Conservation (phyloP, 2,113 vertebrate species). For the Notothenia coriiceps region DNA sequence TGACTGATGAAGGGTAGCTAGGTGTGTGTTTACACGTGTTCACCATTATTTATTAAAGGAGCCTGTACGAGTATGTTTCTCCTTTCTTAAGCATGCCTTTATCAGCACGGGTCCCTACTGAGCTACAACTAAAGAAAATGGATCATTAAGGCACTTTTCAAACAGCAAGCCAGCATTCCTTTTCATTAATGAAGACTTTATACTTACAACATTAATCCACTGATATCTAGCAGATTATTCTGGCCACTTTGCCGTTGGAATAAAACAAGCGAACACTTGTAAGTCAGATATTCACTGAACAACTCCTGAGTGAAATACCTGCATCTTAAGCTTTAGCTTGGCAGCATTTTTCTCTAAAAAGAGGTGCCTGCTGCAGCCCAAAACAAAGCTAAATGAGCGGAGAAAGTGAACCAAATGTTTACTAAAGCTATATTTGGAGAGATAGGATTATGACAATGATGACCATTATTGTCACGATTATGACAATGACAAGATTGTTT, state of each 20-base stretch:
- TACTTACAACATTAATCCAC: background rate
- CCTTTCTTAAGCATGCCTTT: background rate
- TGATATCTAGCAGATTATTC: too few relatives aligned
- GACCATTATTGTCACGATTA: too few relatives aligned
- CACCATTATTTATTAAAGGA: constrained; percentile 55
- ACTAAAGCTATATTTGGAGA: background rate
- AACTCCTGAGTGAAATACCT: too few relatives aligned
- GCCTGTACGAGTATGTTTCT: constrained; percentile 14
- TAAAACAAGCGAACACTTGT: too few relatives aligned
- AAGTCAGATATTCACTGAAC: too few relatives aligned
- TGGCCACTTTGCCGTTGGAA: too few relatives aligned
- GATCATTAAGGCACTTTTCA: background rate
- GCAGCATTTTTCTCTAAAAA: background rate
- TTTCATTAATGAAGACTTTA: background rate
- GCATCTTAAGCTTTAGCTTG: background rate
- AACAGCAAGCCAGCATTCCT: background rate
- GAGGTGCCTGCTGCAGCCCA: background rate
- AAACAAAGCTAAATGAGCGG: background rate
- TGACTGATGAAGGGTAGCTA: constrained; percentile 36
- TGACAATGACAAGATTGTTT: too few relatives aligned
- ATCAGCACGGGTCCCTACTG: constrained; percentile 2
- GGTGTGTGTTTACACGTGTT: constrained; percentile 63
- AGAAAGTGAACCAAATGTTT: background rate
- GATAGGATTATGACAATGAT: too few relatives aligned
- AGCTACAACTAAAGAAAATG: background rate